Evolutionary conservation across 2,113 vertebrate species (phyloP).

Genomic region (Vidua macroura): DNA sequence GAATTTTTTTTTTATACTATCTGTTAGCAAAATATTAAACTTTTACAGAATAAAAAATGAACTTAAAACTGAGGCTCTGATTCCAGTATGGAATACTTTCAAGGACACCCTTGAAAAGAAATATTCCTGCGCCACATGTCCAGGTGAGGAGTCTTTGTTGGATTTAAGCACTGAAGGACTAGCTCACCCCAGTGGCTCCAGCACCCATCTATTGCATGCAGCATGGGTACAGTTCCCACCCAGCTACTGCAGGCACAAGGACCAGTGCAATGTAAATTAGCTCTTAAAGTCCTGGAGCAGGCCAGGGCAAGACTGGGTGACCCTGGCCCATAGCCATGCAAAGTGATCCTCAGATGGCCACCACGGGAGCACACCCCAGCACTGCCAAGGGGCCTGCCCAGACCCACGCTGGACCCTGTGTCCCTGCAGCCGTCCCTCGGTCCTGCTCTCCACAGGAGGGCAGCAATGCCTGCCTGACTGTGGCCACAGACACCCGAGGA

Average conservation of each 20-base stretch:
- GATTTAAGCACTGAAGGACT: background rate
- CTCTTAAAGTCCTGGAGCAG: background rate
- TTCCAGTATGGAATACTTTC: background rate
- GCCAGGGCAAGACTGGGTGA: too few relatives aligned
- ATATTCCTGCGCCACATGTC: fast-evolving
- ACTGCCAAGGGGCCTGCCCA: background rate
- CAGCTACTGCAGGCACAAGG: background rate
- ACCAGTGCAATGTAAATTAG: background rate
- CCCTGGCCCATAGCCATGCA: fast-evolving
- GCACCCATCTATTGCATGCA: fast-evolving
- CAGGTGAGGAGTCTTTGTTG: background rate
- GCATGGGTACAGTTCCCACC: fast-evolving
- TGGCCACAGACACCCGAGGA: fast-evolving
- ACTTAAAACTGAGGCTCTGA: background rate
- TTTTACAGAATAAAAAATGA: slow-evolving; percentile 61
- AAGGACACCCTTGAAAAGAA: background rate
- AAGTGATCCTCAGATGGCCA: too few relatives aligned
- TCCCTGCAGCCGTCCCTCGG: fast-evolving
- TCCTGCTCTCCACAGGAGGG: slow-evolving; percentile 58
- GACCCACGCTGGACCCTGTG: fast-evolving
- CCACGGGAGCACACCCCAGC: fast-evolving
- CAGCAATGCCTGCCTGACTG: slow-evolving; percentile 13
- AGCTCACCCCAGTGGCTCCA: fast-evolving
- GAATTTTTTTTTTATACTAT: slow-evolving; percentile 45
- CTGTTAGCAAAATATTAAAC: slow-evolving; percentile 67